Percentiles rank a stretch among this genome's conserved stretches.
Conservation (phyloP, 2,113 vertebrate species). For the Pterocles burchelli region DNA sequence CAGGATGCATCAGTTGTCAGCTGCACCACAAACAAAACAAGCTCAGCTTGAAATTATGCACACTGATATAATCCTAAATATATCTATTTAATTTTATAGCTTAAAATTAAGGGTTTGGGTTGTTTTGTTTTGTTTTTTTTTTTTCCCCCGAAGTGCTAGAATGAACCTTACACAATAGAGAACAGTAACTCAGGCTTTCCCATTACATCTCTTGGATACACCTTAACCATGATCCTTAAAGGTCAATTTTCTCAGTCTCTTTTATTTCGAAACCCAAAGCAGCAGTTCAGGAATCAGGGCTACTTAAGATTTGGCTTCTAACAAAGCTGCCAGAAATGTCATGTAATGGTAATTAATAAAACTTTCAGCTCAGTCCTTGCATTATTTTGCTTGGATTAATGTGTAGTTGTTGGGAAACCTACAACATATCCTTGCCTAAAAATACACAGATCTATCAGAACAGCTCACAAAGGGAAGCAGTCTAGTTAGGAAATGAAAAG, state of each 20-base stretch:
- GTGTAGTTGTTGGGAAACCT: background rate
- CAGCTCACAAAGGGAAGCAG: background rate
- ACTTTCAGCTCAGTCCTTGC: background rate
- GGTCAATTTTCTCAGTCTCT: background rate
- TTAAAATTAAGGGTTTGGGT: background rate
- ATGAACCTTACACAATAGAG: background rate
- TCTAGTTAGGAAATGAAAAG: background rate
- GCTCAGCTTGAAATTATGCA: background rate
- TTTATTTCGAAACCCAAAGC: background rate
- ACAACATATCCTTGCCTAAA: background rate
- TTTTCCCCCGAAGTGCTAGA: background rate
- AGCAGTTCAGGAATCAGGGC: background rate
- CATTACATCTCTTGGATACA: rapidly evolving
- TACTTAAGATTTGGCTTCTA: background rate
- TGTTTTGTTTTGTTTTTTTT: background rate
- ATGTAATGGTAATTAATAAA: background rate
- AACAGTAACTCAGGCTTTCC: background rate
- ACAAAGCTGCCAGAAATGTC: background rate
- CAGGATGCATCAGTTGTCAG: background rate
- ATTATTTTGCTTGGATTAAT: background rate
- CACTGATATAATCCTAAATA: background rate
- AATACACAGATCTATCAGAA: background rate
- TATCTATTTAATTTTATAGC: background rate
- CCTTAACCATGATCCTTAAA: background rate
- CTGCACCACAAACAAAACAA: background rate